phyloP scores from a whole-genome alignment of 2,113 vertebrate genomes.

The Aepyceros melampus region DNA sequence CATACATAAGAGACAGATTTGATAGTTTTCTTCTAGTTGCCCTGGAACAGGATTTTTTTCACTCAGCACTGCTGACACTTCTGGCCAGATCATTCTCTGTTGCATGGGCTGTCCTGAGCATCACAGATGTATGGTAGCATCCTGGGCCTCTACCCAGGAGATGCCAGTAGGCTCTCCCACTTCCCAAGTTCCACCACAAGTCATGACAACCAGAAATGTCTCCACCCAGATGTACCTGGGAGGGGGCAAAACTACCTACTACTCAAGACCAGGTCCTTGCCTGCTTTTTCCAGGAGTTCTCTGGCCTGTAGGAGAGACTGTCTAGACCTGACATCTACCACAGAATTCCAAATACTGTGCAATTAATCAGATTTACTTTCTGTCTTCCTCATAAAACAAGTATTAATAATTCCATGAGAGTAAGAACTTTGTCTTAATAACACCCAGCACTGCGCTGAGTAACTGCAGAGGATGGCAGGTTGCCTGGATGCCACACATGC shows the following conservation, averaged over 20 bases:
- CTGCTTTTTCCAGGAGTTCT: not conserved
- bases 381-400: not conserved
- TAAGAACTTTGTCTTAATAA: not conserved
- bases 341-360: not conserved
- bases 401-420: not conserved
- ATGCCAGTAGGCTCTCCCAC: not conserved
- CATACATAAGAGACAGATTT: not conserved
- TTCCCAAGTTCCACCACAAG: not conserved
- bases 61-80: not conserved
- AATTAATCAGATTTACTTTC: not conserved
- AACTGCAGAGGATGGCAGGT: not conserved
- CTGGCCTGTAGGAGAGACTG: not conserved
- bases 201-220: not conserved
- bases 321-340: too few species aligned
- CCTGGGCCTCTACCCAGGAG: not conserved
- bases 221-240: not conserved
- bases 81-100: too few species aligned
- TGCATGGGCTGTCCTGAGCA: not conserved
- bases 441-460: not conserved
- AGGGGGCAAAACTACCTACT: not conserved
- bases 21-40: not conserved
- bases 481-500: not conserved
- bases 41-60: not conserved
- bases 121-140: fast-evolving
- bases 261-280: not conserved